Evolutionary conservation across 2,113 vertebrate genomes (phyloP).

Genomic region (Neodontobutis hainanensis): DNA sequence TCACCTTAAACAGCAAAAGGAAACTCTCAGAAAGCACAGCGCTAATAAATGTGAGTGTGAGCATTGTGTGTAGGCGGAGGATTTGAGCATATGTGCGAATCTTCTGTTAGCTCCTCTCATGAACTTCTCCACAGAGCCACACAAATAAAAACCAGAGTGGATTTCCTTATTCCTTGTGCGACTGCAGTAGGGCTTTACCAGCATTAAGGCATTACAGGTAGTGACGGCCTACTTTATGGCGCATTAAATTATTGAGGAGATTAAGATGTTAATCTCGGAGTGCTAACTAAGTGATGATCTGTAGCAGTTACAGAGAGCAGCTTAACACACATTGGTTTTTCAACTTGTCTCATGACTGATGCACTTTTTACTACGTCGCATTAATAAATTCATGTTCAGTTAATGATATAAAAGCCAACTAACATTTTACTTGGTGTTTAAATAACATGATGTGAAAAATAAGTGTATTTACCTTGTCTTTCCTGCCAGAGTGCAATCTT

Average conservation of each 20-base stretch:
- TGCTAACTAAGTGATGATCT: constrained; percentile 44
- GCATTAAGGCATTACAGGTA: constrained; percentile 69
- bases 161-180: constrained; percentile 49
- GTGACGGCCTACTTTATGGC: constrained; percentile 49
- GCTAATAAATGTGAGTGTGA: constrained; percentile 20
- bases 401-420: background rate
- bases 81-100: constrained; percentile 48
- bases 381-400: background rate
- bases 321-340: constrained; percentile 27
- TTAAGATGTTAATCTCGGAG: constrained; percentile 65
- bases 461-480: background rate
- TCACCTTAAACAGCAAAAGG: constrained; percentile 66
- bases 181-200: constrained; percentile 52
- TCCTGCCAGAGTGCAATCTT: background rate
- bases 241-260: constrained; percentile 57
- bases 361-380: constrained; percentile 8
- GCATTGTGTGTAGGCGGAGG: constrained; percentile 35
- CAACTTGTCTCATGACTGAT: background rate
- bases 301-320: constrained; percentile 31
- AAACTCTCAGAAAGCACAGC: constrained; percentile 33
- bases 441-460: background rate
- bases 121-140: constrained; percentile 46
- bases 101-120: constrained; percentile 38
- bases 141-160: constrained; percentile 31
- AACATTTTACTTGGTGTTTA: background rate